Conservation (phyloP, 2,888 invertebrate genomes). For the Ectemnius lituratus region DNA sequence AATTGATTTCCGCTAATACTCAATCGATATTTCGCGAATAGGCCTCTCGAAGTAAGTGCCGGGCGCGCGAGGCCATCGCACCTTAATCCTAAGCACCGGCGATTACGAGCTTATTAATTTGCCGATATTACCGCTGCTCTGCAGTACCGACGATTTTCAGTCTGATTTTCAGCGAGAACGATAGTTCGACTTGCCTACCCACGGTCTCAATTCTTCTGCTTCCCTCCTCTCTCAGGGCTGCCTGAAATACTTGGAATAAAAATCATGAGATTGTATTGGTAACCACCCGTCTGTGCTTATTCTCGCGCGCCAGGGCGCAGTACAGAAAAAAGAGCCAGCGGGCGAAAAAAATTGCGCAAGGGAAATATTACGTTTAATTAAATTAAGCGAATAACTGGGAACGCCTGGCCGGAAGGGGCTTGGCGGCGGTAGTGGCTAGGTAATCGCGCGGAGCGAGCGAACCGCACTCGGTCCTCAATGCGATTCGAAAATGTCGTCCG, state of each 20-base stretch:
- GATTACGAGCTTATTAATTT: neutral
- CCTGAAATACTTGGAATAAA: too few relatives aligned
- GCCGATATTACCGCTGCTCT: neutral
- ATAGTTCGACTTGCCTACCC: neutral
- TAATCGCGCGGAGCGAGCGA: too few relatives aligned
- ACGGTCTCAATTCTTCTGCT: neutral
- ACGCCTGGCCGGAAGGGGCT: too few relatives aligned
- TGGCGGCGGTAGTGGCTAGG: too few relatives aligned
- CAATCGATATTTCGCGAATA: neutral
- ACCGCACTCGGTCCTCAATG: slow-evolving; percentile 27
- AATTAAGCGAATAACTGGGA: neutral
- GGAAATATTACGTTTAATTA: neutral
- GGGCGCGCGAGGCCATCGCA: neutral
- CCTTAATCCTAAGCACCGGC: neutral
- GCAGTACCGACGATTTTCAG: too few relatives aligned
- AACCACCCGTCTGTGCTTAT: neutral
- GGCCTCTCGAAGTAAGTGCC: neutral
- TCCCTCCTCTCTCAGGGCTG: too few relatives aligned
- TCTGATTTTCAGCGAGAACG: neutral
- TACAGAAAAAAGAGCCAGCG: neutral
- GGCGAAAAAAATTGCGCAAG: neutral
- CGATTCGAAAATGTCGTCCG: slow-evolving; percentile 39
- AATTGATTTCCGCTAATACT: slow-evolving; percentile 6
- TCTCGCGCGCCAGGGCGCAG: slow-evolving; percentile 1
- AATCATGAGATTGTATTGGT: too few relatives aligned